These are phyloP conservation scores for Hydropotes inermis DNA, from an alignment of 2,113 vertebrate genomes.

Conservation along the genomic window DNA sequence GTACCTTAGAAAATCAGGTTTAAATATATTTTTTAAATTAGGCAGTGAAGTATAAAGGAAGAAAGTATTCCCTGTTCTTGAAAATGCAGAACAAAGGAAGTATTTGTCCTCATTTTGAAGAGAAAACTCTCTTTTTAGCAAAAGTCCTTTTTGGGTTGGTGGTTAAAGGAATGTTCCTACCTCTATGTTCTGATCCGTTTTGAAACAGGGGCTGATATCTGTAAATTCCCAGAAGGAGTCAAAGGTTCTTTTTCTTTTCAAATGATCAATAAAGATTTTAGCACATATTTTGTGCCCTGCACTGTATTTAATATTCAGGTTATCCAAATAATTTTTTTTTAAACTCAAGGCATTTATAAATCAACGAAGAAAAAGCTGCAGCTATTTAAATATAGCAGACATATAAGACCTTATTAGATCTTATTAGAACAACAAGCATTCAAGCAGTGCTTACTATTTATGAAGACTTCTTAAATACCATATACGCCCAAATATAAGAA, in stretches of 20 bases:
- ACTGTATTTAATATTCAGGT: background rate
- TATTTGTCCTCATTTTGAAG: background rate
- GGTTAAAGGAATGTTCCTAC: background rate
- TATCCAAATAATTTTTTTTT: background rate
- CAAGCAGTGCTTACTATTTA: background rate
- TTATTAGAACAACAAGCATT: background rate
- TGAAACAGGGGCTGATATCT: background rate
- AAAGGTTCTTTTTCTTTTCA: slow-evolving; percentile 24
- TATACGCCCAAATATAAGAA: background rate
- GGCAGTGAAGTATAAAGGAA: slow-evolving; percentile 9
- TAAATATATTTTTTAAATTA: slow-evolving; percentile 38
- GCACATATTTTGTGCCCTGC: background rate
- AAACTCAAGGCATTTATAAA: background rate
- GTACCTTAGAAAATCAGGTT: background rate
- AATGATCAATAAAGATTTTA: slow-evolving; percentile 17
- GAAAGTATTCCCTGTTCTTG: background rate
- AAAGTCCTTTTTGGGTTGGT: background rate
- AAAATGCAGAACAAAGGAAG: slow-evolving; percentile 32
- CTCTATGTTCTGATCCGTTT: background rate
- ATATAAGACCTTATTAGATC: background rate
- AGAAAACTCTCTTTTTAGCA: background rate
- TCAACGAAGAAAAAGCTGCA: slow-evolving; percentile 3
- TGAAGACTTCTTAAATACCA: background rate
- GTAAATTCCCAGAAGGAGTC: background rate
- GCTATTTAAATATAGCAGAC: background rate